Percentiles rank a stretch among this genome's conserved stretches.
Conservation (phyloP, 2,113 vertebrate genomes). For the Todiramphus chloris region DNA sequence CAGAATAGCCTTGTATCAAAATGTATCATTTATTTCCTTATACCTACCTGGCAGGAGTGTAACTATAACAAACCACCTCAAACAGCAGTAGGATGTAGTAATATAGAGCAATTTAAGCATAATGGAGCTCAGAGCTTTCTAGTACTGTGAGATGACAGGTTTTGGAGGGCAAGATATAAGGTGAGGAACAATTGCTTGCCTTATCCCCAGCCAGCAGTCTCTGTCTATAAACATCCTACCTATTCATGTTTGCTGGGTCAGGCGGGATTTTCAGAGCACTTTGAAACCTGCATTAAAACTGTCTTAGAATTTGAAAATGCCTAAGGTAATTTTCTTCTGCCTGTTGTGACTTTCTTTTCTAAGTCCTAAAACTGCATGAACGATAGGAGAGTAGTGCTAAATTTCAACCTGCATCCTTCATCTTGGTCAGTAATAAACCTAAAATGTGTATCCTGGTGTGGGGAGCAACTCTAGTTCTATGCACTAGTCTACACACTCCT, state of each 20-base stretch:
- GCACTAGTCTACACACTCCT: background rate
- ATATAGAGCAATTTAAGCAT: slow-evolving; percentile 45
- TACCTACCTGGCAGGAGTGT: background rate
- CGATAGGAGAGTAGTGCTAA: background rate
- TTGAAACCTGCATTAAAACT: slow-evolving; percentile 3
- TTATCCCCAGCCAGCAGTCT: slow-evolving; percentile 26
- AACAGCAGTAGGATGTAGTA: background rate
- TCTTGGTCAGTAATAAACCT: background rate
- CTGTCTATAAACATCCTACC: slow-evolving; percentile 17
- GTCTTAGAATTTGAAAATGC: background rate
- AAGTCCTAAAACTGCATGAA: background rate
- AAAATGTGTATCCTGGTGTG: background rate
- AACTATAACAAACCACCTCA: slow-evolving; percentile 54
- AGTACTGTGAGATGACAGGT: background rate
- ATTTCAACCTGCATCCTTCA: background rate
- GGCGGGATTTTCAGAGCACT: background rate
- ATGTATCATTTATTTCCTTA: slow-evolving; percentile 44
- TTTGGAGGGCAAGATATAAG: slow-evolving; percentile 41
- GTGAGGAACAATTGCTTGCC: slow-evolving; percentile 24
- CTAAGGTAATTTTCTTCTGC: slow-evolving; percentile 17
- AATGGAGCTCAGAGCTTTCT: slow-evolving; percentile 32
- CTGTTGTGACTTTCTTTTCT: slow-evolving; percentile 21
- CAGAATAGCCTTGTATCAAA: slow-evolving; percentile 42
- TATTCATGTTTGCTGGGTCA: background rate
- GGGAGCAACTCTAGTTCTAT: background rate